These are phyloP conservation scores for Ptychodera flava DNA, from an alignment of 35 echinoderm and acorn worm genomes.

Conservation along the genomic window DNA sequence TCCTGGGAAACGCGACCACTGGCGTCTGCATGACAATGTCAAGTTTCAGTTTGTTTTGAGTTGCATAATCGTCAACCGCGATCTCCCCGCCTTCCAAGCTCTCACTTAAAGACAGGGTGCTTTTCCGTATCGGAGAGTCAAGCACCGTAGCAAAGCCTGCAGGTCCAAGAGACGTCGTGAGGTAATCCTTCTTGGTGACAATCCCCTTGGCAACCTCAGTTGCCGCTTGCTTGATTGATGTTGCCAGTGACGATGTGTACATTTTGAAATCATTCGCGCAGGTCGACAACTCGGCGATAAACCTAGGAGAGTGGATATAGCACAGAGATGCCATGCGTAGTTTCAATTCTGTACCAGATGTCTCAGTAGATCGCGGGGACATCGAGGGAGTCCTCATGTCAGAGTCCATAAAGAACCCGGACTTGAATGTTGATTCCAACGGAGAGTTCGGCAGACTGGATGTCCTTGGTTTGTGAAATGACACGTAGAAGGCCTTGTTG, in stretches of 20 bases:
- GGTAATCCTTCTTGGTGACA: slow-evolving; percentile 15
- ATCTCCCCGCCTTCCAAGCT: neutral
- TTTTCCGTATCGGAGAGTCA: slow-evolving; percentile 21
- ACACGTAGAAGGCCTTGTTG: slow-evolving; percentile 51
- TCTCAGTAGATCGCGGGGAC: slow-evolving; percentile 14
- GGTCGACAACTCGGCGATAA: slow-evolving; percentile 60
- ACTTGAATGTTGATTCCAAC: neutral
- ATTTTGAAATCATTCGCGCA: slow-evolving; percentile 88
- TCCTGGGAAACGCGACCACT: slow-evolving; percentile 67
- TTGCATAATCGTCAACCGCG: neutral
- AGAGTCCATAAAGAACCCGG: neutral
- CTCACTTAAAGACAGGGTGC: slow-evolving; percentile 20
- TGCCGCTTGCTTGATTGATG: slow-evolving; percentile 83
- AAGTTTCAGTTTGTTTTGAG: slow-evolving; percentile 1
- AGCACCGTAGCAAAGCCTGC: slow-evolving; percentile 39
- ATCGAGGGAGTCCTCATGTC: neutral
- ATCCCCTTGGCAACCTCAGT: slow-evolving; percentile 66
- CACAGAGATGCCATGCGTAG: slow-evolving; percentile 61
- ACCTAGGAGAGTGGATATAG: slow-evolving; percentile 87
- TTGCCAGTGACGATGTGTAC: slow-evolving; percentile 52
- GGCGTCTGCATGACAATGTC: slow-evolving; percentile 80
- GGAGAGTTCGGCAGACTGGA: neutral
- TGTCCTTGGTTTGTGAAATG: slow-evolving; percentile 22
- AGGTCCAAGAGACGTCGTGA: slow-evolving; percentile 6
- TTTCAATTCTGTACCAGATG: neutral